A percentile compares a stretch with the other conserved stretches of the same genome.
Evolutionary conservation across 2,888 invertebrate genomes (phyloP).

Genomic region (Stratiomys singularior): DNA sequence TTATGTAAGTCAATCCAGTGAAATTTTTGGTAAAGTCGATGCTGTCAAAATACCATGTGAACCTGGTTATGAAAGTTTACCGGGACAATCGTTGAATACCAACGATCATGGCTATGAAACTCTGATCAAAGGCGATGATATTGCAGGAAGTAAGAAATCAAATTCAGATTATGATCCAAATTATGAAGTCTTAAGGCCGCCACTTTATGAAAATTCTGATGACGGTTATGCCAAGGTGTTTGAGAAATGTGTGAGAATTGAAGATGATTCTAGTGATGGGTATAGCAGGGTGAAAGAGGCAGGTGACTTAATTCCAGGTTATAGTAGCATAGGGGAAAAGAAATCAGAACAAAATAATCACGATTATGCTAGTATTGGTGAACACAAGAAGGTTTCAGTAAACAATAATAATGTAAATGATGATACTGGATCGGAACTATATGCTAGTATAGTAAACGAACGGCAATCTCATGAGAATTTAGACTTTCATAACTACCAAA

Average conservation of each 20-base stretch:
- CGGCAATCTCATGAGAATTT: slow-evolving; percentile 26
- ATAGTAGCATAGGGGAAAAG: slow-evolving; percentile 50
- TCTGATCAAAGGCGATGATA: slow-evolving; percentile 62
- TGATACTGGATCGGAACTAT: slow-evolving; percentile 55
- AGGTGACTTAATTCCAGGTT: slow-evolving; percentile 48
- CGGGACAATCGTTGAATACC: slow-evolving; percentile 69
- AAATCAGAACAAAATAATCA: slow-evolving; percentile 51
- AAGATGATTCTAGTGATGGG: slow-evolving; percentile 56
- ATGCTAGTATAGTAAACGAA: slow-evolving; percentile 54
- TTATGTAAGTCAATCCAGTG: slow-evolving; percentile 21
- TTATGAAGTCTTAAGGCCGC: slow-evolving; percentile 77
- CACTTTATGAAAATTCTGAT: slow-evolving; percentile 57
- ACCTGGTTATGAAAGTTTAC: slow-evolving; percentile 61
- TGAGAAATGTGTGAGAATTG: slow-evolving; percentile 57
- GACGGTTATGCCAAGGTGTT: slow-evolving; percentile 65
- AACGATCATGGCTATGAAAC: slow-evolving; percentile 81
- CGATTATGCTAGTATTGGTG: slow-evolving; percentile 64
- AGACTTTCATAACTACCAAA: slow-evolving; percentile 52
- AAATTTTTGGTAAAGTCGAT: slow-evolving; percentile 34
- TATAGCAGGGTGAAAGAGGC: slow-evolving; percentile 62
- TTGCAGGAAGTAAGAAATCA: slow-evolving; percentile 61
- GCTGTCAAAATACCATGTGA: slow-evolving; percentile 57
- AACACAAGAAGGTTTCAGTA: slow-evolving; percentile 50
- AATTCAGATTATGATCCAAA: slow-evolving; percentile 78
- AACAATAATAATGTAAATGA: slow-evolving; percentile 54